Base-by-base conservation (phyloP, 2,113 vertebrate species). In the Indicator maculatus region DNA sequence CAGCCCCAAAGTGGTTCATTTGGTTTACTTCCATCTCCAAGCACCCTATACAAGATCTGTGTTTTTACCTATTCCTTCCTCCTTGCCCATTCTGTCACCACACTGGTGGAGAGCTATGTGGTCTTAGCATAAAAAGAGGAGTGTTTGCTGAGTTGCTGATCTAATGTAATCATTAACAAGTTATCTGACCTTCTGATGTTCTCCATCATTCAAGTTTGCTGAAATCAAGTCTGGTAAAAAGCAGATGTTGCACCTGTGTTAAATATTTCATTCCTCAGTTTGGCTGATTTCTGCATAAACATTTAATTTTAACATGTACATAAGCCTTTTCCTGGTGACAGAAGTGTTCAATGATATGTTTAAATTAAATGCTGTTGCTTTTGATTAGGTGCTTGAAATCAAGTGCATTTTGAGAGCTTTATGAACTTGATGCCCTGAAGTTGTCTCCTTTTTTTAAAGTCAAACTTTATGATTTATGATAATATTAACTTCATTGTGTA, bases 221-320 rank as follows among this genome's bases (percentile, higher is more conserved):
- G 69, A 58, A 61, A 53, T 61, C 47, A 75, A 70, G 24, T 64
- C 64, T 83, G 82, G 26, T 71, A 53, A 71, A 95, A 89, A 83
- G 58, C 53, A 95, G 56, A 60, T 86, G 60, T 70, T 80, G 84
- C 71, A 93, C 72, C 52, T 81, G 72, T 74, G 41, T 58, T 88
- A 33, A 91, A 16, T 56, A 58, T 64, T 89, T 88, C 17, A 61
- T 80, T 80, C 56, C 53, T 83, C 30, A 45, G 33, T 74, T 91
- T 18, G 20, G 61, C 79, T 86, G 83, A 94, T 89, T 94, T 81
- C 76, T 90, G 9, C 52, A 83, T 18, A 39, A 95, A 77, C 53
- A 41, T 66, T 83, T 77, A 38, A 80, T 79, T 91, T 92, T 83
- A 78, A 65, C 77, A 55, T 21, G 26, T 33, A 76, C 7, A 17